These are phyloP conservation scores for Adelphocoris suturalis DNA, from an alignment of 2,888 invertebrate genomes.

Conservation along the genomic window DNA sequence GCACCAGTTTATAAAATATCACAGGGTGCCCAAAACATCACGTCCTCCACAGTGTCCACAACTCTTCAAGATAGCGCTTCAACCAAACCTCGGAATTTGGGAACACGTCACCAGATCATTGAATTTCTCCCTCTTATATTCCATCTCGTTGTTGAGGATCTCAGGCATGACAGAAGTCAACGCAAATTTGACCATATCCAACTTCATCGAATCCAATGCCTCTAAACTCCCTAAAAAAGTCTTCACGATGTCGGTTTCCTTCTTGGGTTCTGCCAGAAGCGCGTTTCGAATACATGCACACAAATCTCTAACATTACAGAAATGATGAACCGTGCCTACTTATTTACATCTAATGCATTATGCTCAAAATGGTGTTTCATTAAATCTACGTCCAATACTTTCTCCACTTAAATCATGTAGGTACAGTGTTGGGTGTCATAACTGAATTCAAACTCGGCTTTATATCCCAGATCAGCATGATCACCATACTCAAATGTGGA, in stretches of 20 bases:
- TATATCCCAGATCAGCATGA: conserved; percentile 92
- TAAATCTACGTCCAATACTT: conserved; percentile 90
- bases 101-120: conserved; percentile 87
- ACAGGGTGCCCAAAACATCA: conserved; percentile 82
- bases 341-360: conserved; percentile 87
- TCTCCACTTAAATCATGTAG: conserved; percentile 91
- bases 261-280: conserved; percentile 87
- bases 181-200: conserved; percentile 97
- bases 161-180: conserved; percentile 93
- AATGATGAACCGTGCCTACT: conserved; percentile 91
- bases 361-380: conserved; percentile 94
- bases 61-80: conserved; percentile 78
- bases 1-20: conserved; percentile 81
- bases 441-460: conserved; percentile 86
- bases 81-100: conserved; percentile 85
- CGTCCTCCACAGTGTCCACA: conserved; percentile 90
- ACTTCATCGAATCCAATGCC: conserved; percentile 86
- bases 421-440: conserved; percentile 90
- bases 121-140: conserved; percentile 95
- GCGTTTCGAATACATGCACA: conserved; percentile 96
- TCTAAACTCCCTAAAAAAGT: conserved; percentile 87
- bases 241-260: conserved; percentile 86
- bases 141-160: conserved; percentile 93
- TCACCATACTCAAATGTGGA: conserved; percentile 91
- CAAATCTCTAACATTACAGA: conserved; percentile 94